phyloP scores from a whole-genome alignment of 2,888 invertebrate species.

The Blera fallax region DNA sequence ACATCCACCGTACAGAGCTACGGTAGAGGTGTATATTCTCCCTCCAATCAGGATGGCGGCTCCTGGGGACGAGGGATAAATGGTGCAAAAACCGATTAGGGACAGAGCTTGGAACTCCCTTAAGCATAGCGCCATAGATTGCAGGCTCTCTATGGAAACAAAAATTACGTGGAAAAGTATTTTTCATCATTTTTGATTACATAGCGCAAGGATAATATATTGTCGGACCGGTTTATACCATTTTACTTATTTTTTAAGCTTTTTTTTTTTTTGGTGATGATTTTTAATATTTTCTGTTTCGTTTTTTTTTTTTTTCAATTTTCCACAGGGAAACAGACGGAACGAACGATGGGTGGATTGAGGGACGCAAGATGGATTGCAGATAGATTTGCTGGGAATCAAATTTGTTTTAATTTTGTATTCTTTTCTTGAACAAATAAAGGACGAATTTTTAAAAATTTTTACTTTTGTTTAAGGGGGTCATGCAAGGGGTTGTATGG shows the following conservation, averaged over 20 bases:
- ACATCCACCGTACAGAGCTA: neutral
- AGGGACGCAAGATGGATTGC: neutral
- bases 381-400: constrained; percentile 18
- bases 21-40: neutral
- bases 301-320: neutral
- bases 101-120: constrained; percentile 43
- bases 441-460: neutral
- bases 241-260: constrained; percentile 41
- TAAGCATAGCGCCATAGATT: constrained; percentile 52
- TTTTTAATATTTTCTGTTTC: constrained; percentile 49
- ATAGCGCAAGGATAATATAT: constrained; percentile 64
- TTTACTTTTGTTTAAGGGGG: no score
- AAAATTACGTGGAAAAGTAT: constrained; percentile 67
- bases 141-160: constrained; percentile 50
- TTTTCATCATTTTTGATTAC: constrained; percentile 71
- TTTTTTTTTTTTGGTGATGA: constrained; percentile 18
- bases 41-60: neutral
- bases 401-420: neutral
- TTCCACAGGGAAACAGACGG: constrained; percentile 1
- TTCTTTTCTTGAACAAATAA: neutral
- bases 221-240: constrained; percentile 44
- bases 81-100: constrained; percentile 66
- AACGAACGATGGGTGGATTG: neutral
- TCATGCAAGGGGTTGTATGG: no score
- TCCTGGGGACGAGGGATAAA: constrained; percentile 51